Conservation (phyloP, 2,888 invertebrate species). For the Tuta absoluta region DNA sequence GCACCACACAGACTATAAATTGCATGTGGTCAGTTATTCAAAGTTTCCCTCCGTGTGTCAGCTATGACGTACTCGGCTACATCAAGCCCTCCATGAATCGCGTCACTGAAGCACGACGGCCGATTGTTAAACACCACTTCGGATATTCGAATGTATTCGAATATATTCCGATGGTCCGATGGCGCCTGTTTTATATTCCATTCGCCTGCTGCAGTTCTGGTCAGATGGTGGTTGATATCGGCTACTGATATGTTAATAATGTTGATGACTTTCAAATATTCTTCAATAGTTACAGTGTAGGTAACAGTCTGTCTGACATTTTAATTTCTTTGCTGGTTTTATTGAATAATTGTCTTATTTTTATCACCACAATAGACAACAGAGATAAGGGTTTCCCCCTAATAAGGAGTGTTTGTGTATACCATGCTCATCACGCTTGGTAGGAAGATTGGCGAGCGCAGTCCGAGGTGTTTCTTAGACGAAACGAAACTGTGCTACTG, state of each 20-base stretch:
- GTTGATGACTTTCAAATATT: constrained; percentile 11
- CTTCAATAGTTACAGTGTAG: not conserved
- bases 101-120: constrained; percentile 21
- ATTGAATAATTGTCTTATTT: not conserved
- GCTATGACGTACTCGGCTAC: not conserved
- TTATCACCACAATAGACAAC: no score
- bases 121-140: constrained; percentile 24
- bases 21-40: not conserved
- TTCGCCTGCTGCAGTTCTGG: not conserved
- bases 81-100: constrained; percentile 7
- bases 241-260: constrained; percentile 20
- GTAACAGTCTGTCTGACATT: constrained; percentile 13
- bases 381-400: no score
- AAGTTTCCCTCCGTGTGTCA: constrained; percentile 8
- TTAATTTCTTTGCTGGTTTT: constrained; percentile 1
- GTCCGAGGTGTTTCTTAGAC: no score
- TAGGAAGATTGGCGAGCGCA: no score
- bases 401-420: no score
- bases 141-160: constrained; percentile 21
- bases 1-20: not conserved
- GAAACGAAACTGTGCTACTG: no score
- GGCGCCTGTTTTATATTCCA: constrained; percentile 25
- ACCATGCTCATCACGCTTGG: no score
- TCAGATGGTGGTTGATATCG: constrained; percentile 18
- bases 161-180: constrained; percentile 23